Evolutionary conservation across 1,140 invertebrate genomes (phyloP).

Genomic region (Pseudomyrmex sp.): DNA sequence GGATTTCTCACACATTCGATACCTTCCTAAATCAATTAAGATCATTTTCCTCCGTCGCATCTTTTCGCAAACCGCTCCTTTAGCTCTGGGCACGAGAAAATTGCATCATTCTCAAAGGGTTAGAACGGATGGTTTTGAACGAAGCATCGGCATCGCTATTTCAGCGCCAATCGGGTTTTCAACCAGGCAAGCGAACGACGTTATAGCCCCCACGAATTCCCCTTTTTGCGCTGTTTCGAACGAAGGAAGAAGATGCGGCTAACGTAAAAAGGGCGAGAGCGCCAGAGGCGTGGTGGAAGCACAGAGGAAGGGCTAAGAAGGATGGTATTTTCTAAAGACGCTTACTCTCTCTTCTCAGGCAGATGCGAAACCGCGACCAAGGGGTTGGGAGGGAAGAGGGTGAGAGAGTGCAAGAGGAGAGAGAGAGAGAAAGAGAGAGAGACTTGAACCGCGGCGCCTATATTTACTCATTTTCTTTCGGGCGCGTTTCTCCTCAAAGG

Average conservation of each 20-base stretch:
- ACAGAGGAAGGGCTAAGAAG: constrained; percentile 28
- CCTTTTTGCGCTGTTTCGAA: constrained; percentile 62
- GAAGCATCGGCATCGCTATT: constrained; percentile 59
- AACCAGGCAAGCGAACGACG: constrained; percentile 58
- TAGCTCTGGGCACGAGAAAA: constrained; percentile 35
- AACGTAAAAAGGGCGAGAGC: constrained; percentile 58
- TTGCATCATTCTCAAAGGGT: constrained; percentile 56
- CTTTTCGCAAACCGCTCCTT: constrained; percentile 34
- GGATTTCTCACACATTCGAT: no score
- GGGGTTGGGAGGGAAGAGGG: constrained; percentile 17
- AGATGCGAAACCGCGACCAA: constrained; percentile 64
- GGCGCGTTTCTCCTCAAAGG: constrained; percentile 62
- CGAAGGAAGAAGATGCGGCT: constrained; percentile 31
- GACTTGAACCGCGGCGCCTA: constrained; percentile 52
- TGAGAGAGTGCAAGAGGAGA: no score
- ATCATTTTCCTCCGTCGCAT: constrained; percentile 14
- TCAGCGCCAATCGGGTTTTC: constrained; percentile 62
- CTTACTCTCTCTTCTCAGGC: constrained; percentile 67
- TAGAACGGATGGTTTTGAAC: constrained; percentile 27
- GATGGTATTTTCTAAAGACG: constrained; percentile 73
- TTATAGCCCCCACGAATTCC: constrained; percentile 32
- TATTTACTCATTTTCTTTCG: constrained; percentile 74
- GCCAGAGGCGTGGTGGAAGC: constrained; percentile 42
- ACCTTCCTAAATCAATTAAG: not conserved
- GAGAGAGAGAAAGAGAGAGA: not conserved